phyloP scores from a whole-genome alignment of 53 echinoderm and acorn worm species.

The Apostichopus leukothele region DNA sequence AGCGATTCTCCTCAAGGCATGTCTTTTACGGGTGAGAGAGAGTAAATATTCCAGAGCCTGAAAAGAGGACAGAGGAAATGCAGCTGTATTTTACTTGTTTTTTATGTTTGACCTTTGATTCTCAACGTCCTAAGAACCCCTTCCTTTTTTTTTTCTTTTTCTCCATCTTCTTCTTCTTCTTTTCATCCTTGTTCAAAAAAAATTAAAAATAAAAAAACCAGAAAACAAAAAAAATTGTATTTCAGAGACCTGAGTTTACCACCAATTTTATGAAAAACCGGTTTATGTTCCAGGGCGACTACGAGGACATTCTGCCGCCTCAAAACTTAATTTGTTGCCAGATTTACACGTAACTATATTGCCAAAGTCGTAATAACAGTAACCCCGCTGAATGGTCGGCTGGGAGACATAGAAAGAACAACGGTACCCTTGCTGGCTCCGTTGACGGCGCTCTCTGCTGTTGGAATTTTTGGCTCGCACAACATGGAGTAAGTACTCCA shows the following conservation, averaged over 20 bases:
- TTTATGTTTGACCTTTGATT: constrained; percentile 20
- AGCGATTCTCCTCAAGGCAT: background rate
- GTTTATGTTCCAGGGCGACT: background rate
- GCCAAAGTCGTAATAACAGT: constrained; percentile 39
- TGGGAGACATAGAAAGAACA: constrained; percentile 3
- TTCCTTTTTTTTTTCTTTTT: background rate
- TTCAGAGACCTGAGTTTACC: constrained; percentile 32
- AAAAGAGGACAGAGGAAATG: constrained; percentile 33
- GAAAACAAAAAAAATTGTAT: background rate
- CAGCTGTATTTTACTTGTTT: constrained; percentile 21
- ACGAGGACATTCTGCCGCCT: constrained; percentile 26
- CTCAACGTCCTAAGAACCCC: background rate
- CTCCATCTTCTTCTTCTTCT: too few species aligned
- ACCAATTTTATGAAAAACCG: background rate
- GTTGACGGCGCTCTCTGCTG: constrained; percentile 36
- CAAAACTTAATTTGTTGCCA: constrained; percentile 26
- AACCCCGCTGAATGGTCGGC: background rate
- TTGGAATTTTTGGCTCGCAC: constrained; percentile 12
- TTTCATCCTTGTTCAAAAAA: too few species aligned
- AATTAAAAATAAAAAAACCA: background rate
- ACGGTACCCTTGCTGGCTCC: background rate
- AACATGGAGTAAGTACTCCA: constrained; percentile 34
- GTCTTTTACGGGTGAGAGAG: constrained; percentile 10
- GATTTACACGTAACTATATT: constrained; percentile 19
- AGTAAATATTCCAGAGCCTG: constrained; percentile 39